Conservation (phyloP, 2,113 vertebrate genomes). For the Nycticryphes semicollaris region DNA sequence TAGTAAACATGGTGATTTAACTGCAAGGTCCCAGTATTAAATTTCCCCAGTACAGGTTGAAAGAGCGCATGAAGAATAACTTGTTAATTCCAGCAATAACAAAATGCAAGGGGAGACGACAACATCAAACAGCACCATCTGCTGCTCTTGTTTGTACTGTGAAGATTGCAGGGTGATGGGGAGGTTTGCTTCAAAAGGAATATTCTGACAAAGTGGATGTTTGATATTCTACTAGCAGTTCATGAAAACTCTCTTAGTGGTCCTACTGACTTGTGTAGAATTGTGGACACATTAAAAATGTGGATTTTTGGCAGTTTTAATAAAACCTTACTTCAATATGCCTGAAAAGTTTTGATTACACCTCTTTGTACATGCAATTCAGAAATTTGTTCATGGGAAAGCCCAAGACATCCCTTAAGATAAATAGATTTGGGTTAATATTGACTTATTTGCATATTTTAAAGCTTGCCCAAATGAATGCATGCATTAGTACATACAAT, state of each 20-base stretch:
- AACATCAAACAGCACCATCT: slow-evolving; percentile 64
- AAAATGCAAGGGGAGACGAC: neutral
- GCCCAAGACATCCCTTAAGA: neutral
- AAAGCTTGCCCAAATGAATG: neutral
- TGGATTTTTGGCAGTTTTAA: neutral
- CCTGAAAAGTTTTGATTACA: neutral
- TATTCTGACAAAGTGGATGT: neutral
- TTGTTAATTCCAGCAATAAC: neutral
- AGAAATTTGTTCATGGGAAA: neutral
- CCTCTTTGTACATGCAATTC: neutral
- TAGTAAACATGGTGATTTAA: neutral
- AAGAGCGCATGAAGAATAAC: neutral
- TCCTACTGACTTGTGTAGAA: neutral
- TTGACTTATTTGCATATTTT: neutral
- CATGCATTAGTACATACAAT: neutral
- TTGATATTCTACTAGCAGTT: neutral
- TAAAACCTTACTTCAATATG: neutral
- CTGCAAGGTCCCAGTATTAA: neutral
- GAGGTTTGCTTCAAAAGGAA: neutral
- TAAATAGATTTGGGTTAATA: neutral
- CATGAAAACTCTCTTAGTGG: neutral
- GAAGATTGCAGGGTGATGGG: neutral
- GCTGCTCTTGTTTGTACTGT: neutral
- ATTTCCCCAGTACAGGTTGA: neutral
- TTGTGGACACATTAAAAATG: accelerated